Conservation (phyloP, 2,113 vertebrate species). For the Dissostichus mawsoni region DNA sequence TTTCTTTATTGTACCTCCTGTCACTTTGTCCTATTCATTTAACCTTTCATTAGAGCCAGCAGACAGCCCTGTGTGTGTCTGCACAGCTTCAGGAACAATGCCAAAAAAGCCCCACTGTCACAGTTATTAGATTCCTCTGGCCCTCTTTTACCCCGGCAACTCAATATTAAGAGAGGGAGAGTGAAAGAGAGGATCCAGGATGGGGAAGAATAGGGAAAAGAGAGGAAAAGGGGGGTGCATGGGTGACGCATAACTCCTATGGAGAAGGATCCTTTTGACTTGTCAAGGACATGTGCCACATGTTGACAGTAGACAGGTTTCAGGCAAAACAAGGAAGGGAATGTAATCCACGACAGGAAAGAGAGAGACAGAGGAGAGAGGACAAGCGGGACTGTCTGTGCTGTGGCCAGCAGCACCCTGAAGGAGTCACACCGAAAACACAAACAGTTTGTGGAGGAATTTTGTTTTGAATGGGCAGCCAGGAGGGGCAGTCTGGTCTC, state of each 20-base stretch:
- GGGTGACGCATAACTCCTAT: constrained; percentile 87
- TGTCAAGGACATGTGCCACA: constrained; percentile 97
- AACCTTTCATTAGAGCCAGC: constrained; percentile 98
- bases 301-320: constrained; percentile 89
- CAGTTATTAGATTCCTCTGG: constrained; percentile 99
- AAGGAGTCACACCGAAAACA: constrained; percentile 87
- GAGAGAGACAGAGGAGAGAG: constrained; percentile 59
- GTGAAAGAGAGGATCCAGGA: constrained; percentile 49
- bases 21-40: constrained; percentile 98
- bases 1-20: constrained; percentile 95
- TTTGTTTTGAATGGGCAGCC: constrained; percentile 82
- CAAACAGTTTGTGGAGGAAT: constrained; percentile 91
- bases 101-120: constrained; percentile 98
- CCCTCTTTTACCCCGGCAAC: constrained; percentile 94
- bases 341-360: constrained; percentile 47
- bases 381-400: constrained; percentile 82
- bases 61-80: constrained; percentile 90
- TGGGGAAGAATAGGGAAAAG: constrained; percentile 14
- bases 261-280: constrained; percentile 88
- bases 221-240: constrained; percentile 83
- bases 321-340: constrained; percentile 79
- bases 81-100: constrained; percentile 87
- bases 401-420: constrained; percentile 83
- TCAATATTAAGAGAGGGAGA: constrained; percentile 83
- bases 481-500: constrained; percentile 78